These are phyloP conservation scores for Gambusia affinis DNA, from an alignment of 2,113 vertebrate genomes.

Conservation along the genomic window DNA sequence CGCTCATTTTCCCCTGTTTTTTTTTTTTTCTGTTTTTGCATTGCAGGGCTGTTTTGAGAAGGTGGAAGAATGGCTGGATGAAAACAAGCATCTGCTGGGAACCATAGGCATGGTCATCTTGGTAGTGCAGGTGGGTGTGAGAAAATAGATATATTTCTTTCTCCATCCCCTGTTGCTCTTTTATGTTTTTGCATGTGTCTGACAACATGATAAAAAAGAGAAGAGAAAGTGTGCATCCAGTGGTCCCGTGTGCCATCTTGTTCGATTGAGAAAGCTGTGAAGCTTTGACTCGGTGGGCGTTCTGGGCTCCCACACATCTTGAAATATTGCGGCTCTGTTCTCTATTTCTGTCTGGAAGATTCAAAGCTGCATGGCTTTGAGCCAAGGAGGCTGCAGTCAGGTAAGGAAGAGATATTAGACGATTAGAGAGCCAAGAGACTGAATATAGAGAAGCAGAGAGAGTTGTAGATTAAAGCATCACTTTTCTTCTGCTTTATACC, in stretches of 20 bases:
- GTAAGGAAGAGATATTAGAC: constrained; percentile 20
- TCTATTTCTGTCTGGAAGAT: constrained; percentile 56
- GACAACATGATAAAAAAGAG: background rate
- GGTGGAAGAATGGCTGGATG: constrained; percentile 92
- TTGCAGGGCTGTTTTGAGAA: constrained; percentile 94
- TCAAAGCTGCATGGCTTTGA: constrained; percentile 39
- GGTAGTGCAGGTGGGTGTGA: constrained; percentile 89
- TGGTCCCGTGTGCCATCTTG: constrained; percentile 26
- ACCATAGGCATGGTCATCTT: constrained; percentile 92
- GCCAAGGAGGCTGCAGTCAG: constrained; percentile 39
- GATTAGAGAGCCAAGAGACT: constrained; percentile 28
- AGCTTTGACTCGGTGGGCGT: constrained; percentile 38
- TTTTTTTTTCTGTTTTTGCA: background rate
- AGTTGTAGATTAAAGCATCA: constrained; percentile 27
- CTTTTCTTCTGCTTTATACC: constrained; percentile 7
- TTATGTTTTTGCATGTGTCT: constrained; percentile 24
- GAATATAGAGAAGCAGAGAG: constrained; percentile 28
- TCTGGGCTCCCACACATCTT: constrained; percentile 39
- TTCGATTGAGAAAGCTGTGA: constrained; percentile 22
- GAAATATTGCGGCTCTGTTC: constrained; percentile 43
- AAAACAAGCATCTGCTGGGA: constrained; percentile 93
- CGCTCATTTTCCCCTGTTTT: background rate
- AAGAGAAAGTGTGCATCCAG: constrained; percentile 5
- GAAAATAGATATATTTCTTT: constrained; percentile 5
- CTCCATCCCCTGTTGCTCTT: background rate